Percentiles rank a stretch among this genome's conserved stretches.
phyloP scores from a whole-genome alignment of 2,113 vertebrate species.

The Corythoichthys intestinalis region DNA sequence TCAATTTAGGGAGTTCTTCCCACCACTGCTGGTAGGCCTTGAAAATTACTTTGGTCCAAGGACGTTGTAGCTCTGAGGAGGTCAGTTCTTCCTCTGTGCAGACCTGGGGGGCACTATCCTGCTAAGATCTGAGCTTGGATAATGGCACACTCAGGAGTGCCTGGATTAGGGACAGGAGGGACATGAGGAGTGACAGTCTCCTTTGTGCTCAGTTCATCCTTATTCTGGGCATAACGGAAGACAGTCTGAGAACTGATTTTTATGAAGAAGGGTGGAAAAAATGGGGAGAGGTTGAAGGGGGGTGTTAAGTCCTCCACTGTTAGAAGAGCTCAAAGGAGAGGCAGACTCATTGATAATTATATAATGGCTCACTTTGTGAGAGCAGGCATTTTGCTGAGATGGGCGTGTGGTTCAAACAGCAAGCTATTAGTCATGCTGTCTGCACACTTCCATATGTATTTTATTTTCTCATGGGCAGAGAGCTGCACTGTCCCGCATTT shows the following conservation, averaged over 20 bases:
- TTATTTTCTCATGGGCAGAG: conserved; percentile 57
- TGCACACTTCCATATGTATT: conserved; percentile 64
- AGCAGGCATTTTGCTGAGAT: conserved; percentile 50
- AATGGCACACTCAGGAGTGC: conserved; percentile 53
- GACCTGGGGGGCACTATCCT: conserved; percentile 50
- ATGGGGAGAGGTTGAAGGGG: neutral
- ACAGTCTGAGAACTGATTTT: conserved; percentile 34
- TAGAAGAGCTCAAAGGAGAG: conserved; percentile 56
- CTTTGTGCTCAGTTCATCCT: conserved; percentile 58
- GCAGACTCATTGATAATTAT: conserved; percentile 56
- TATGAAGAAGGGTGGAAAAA: no score
- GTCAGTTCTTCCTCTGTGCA: conserved; percentile 46
- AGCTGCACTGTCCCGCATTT: conserved; percentile 36
- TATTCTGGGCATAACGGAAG: conserved; percentile 37
- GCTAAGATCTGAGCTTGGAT: conserved; percentile 62
- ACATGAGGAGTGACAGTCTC: conserved; percentile 44
- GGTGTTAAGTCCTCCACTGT: conserved; percentile 39
- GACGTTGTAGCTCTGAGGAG: conserved; percentile 59
- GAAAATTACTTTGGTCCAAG: conserved; percentile 62
- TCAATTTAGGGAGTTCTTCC: conserved; percentile 35
- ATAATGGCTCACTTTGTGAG: conserved; percentile 63
- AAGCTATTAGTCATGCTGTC: conserved; percentile 62
- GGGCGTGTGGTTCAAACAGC: conserved; percentile 49
- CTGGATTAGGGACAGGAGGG: conserved; percentile 59
- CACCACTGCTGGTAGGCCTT: conserved; percentile 34